Evolutionary conservation across 2,888 invertebrate species (phyloP).

Genomic region (Candidula unifasciata): DNA sequence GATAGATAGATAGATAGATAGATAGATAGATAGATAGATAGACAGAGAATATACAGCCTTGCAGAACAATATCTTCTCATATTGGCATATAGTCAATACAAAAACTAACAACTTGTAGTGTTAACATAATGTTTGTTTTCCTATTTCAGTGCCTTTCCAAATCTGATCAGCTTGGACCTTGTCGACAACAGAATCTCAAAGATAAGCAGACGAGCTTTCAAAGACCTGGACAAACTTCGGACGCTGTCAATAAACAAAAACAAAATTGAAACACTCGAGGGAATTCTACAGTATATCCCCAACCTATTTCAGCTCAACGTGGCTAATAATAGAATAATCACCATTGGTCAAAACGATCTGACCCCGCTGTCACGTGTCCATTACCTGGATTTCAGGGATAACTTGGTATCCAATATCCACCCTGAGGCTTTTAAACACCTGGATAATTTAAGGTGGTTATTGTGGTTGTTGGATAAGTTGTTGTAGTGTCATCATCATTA

Average conservation of each 20-base stretch:
- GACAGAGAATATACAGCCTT: no score
- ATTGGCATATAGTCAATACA: no score
- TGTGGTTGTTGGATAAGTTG: neutral
- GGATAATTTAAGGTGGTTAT: constrained; percentile 1
- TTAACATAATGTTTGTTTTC: no score
- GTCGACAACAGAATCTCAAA: constrained; percentile 76
- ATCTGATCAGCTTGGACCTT: constrained; percentile 79
- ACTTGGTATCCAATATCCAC: constrained; percentile 83
- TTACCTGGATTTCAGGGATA: constrained; percentile 86
- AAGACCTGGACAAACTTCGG: constrained; percentile 87
- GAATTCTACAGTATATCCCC: constrained; percentile 91
- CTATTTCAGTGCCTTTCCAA: constrained; percentile 79
- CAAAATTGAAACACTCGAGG: constrained; percentile 87
- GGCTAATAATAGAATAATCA: constrained; percentile 81
- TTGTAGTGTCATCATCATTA: neutral
- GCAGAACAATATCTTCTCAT: no score
- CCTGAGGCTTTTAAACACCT: constrained; percentile 11
- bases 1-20: no score
- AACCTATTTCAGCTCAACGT: constrained; percentile 87
- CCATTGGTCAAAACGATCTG: constrained; percentile 83
- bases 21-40: no score
- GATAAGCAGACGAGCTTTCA: constrained; percentile 79
- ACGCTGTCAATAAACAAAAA: constrained; percentile 92
- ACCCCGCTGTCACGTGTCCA: constrained; percentile 85
- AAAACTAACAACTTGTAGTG: no score